phyloP scores from a whole-genome alignment of 2,113 vertebrate genomes.

The Phocoena phocoena region DNA sequence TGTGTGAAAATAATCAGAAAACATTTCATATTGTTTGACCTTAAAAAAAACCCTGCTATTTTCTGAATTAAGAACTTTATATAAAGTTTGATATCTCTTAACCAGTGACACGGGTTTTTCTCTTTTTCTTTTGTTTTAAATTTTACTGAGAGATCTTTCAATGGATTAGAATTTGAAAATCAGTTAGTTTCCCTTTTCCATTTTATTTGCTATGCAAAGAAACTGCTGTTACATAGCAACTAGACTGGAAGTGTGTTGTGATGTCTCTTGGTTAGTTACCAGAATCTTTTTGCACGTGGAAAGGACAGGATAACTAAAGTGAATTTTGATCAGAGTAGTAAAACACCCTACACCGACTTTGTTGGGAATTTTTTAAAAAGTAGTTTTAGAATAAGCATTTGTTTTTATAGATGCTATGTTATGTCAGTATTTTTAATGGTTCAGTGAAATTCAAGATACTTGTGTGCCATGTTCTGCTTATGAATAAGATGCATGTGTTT shows the following conservation, averaged over 20 bases:
- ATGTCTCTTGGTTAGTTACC: neutral
- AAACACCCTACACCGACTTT: neutral
- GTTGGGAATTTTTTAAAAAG: neutral
- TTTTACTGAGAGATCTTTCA: slow-evolving; percentile 8
- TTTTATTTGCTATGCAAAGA: slow-evolving; percentile 28
- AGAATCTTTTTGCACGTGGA: neutral
- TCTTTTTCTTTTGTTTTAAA: neutral
- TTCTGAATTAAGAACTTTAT: slow-evolving; percentile 21
- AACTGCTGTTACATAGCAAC: neutral
- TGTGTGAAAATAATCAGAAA: slow-evolving; percentile 61
- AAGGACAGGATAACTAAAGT: neutral
- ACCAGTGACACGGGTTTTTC: neutral
- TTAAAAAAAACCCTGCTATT: neutral
- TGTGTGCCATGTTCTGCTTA: neutral
- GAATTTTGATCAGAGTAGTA: slow-evolving; percentile 16
- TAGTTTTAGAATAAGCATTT: neutral
- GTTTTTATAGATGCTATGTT: neutral
- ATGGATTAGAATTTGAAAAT: slow-evolving; percentile 13
- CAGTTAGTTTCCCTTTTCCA: neutral
- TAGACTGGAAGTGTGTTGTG: neutral
- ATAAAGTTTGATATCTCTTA: neutral
- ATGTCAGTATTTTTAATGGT: neutral
- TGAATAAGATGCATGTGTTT: neutral
- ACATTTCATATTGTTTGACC: slow-evolving; percentile 49
- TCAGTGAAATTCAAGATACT: neutral